Conservation (phyloP, 2,797 vertebrate genomes). For the Leontopithecus rosalia region DNA sequence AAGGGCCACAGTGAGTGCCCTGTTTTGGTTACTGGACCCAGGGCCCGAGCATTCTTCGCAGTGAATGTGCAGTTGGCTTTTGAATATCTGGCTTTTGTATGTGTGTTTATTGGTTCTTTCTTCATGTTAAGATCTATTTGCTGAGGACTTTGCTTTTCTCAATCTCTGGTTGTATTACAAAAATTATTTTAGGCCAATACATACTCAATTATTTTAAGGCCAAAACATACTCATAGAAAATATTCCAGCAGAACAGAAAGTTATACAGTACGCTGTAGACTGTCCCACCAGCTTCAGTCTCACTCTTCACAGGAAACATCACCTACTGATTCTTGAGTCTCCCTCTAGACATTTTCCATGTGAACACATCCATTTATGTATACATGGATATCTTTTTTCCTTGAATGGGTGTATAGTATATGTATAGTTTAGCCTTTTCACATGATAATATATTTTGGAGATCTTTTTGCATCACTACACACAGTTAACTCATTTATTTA, state of each 20-base stretch:
- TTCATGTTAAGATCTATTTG: constrained; percentile 15
- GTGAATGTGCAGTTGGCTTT: neutral
- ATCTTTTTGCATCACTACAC: neutral
- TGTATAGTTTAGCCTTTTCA: neutral
- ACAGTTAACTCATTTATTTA: neutral
- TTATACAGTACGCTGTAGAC: neutral
- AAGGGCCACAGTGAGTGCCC: neutral
- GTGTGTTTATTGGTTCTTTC: neutral
- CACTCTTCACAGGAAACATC: neutral
- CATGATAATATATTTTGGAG: neutral
- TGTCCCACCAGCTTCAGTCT: neutral
- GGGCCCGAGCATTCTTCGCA: neutral
- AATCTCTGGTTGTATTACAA: neutral
- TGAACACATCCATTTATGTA: neutral
- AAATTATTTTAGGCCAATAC: neutral
- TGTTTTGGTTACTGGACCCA: neutral
- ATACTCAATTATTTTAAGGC: neutral
- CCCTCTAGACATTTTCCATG: neutral
- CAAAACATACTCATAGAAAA: neutral
- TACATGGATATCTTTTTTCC: neutral
- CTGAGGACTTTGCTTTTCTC: neutral
- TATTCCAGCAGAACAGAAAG: neutral
- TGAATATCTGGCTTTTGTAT: neutral
- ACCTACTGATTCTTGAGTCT: neutral
- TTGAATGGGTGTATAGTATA: neutral